phyloP scores from a whole-genome alignment of 2,113 vertebrate species.

The Python bivittatus region DNA sequence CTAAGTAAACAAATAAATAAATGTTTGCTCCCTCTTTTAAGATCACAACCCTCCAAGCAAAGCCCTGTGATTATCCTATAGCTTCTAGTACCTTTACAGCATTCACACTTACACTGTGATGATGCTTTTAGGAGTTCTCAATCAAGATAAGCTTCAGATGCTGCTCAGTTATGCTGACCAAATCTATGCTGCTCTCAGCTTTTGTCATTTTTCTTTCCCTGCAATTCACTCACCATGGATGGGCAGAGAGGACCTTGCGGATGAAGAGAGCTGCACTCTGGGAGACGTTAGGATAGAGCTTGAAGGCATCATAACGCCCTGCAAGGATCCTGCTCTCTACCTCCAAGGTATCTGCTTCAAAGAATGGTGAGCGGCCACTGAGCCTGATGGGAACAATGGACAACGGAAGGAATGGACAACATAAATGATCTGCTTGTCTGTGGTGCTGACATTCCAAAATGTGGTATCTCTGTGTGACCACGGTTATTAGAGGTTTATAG shows the following conservation, averaged over 20 bases:
- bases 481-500: background rate
- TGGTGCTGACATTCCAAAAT: background rate
- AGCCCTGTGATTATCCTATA: background rate
- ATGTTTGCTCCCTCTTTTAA: background rate
- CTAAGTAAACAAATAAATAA: background rate
- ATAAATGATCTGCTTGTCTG: background rate
- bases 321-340: slow-evolving; percentile 89
- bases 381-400: slow-evolving; percentile 77
- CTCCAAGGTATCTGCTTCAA: slow-evolving; percentile 85
- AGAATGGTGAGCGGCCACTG: slow-evolving; percentile 90
- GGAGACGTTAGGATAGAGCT: slow-evolving; percentile 95
- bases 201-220: background rate
- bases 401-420: background rate
- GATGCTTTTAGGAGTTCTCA: background rate
- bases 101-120: background rate
- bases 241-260: slow-evolving; percentile 91
- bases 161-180: background rate
- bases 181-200: background rate
- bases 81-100: background rate
- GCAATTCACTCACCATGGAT: slow-evolving; percentile 86
- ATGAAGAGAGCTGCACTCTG: slow-evolving; percentile 96
- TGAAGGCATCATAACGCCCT: slow-evolving; percentile 93
- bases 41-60: background rate
- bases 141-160: background rate
- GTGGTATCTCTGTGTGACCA: background rate